A percentile compares a stretch with the other conserved stretches of the same genome.
Conservation (phyloP, 2,888 invertebrate species). For the Liopterus haemorrhoidalis region DNA sequence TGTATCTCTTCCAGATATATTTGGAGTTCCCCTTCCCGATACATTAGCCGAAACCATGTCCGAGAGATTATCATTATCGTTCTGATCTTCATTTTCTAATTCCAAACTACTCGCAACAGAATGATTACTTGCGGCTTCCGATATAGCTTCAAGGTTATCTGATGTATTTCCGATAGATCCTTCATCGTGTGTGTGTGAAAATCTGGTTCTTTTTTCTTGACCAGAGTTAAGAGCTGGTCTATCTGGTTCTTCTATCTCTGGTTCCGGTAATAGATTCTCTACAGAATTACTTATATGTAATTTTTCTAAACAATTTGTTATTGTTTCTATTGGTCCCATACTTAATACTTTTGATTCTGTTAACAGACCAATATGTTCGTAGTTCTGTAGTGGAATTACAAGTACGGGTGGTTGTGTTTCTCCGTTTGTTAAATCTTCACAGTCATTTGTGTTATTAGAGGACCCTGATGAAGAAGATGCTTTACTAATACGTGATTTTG, state of each 20-base stretch:
- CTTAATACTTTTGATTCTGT: slow-evolving; percentile 57
- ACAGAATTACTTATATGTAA: slow-evolving; percentile 19
- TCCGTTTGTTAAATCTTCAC: slow-evolving; percentile 28
- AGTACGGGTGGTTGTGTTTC: slow-evolving; percentile 53
- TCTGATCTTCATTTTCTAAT: slow-evolving; percentile 78
- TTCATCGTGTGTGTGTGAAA: slow-evolving; percentile 85
- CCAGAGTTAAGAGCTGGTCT: slow-evolving; percentile 38
- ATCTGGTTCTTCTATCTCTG: slow-evolving; percentile 25
- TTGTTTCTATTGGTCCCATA: slow-evolving; percentile 41
- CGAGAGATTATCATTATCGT: slow-evolving; percentile 85
- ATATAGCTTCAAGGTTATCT: slow-evolving; percentile 90
- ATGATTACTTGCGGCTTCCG: slow-evolving; percentile 93
- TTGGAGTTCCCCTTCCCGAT: slow-evolving; percentile 84
- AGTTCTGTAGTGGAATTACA: slow-evolving; percentile 57
- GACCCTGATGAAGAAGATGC: slow-evolving; percentile 24
- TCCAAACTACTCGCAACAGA: slow-evolving; percentile 88
- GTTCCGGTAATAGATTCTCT: slow-evolving; percentile 25
- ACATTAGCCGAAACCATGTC: slow-evolving; percentile 97
- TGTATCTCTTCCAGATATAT: slow-evolving; percentile 94
- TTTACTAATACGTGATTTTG: slow-evolving; percentile 30
- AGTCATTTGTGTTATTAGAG: slow-evolving; percentile 13
- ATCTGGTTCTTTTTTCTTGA: slow-evolving; percentile 59
- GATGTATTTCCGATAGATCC: slow-evolving; percentile 88
- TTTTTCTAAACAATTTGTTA: slow-evolving; percentile 20
- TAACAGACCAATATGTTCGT: slow-evolving; percentile 47